phyloP scores from a whole-genome alignment of 2,888 invertebrate genomes.

The Campopleginae sp. region DNA sequence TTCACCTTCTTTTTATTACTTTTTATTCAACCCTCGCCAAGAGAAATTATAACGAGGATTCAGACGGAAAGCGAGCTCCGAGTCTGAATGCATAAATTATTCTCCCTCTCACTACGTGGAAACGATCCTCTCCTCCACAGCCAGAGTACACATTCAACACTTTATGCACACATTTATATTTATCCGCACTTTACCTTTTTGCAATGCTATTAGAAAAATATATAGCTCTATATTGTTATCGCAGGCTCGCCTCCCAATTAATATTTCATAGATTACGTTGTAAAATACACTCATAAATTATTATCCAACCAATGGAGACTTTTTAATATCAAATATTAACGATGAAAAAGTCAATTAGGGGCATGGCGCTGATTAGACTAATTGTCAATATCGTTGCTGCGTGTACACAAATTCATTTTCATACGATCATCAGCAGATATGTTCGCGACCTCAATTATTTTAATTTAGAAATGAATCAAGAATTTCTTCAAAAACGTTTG shows the following conservation, averaged over 20 bases:
- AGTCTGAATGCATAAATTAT: slow-evolving; percentile 58
- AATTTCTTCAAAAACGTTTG: not conserved
- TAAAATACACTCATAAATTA: slow-evolving; percentile 18
- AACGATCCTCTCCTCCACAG: slow-evolving; percentile 33
- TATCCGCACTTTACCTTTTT: slow-evolving; percentile 9
- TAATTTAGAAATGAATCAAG: not conserved
- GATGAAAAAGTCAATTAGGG: slow-evolving; percentile 71
- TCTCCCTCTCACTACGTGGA: slow-evolving; percentile 50
- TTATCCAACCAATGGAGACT: slow-evolving; percentile 35
- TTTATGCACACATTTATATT: slow-evolving; percentile 3
- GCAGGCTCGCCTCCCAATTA: slow-evolving; percentile 48
- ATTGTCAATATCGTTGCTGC: slow-evolving; percentile 40
- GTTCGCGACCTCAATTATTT: not conserved
- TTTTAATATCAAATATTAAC: slow-evolving; percentile 69
- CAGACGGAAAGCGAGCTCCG: not conserved
- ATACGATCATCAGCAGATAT: not conserved
- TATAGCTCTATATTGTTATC: slow-evolving; percentile 36
- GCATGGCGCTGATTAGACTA: slow-evolving; percentile 73
- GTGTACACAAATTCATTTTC: not conserved
- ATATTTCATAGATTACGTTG: slow-evolving; percentile 58
- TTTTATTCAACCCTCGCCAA: slow-evolving; percentile 17
- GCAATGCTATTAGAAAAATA: slow-evolving; percentile 35
- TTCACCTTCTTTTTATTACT: slow-evolving; percentile 13
- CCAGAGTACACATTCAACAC: slow-evolving; percentile 27
- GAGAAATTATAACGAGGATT: slow-evolving; percentile 48